Conservation (phyloP, 2,888 invertebrate genomes). For the Sarcophaga caerulescens region DNA sequence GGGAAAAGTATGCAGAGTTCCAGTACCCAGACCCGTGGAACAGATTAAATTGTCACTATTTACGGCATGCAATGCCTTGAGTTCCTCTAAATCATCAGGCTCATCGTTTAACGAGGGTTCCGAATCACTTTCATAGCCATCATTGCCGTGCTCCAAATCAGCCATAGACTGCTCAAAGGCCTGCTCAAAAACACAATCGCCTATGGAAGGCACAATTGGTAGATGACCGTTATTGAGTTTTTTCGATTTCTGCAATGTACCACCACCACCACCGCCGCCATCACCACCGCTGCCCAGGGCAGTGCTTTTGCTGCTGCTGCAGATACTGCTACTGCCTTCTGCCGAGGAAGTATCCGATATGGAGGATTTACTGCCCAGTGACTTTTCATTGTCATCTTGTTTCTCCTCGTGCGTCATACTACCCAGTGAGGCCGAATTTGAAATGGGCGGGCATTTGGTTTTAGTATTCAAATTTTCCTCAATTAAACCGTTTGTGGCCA, state of each 20-base stretch:
- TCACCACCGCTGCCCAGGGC: not conserved
- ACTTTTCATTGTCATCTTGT: slow-evolving; percentile 68
- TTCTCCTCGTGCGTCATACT: slow-evolving; percentile 71
- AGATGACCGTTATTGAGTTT: slow-evolving; percentile 16
- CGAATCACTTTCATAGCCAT: slow-evolving; percentile 79
- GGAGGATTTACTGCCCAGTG: slow-evolving; percentile 63
- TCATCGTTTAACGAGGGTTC: slow-evolving; percentile 73
- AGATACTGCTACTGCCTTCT: slow-evolving; percentile 40
- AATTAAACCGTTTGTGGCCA: slow-evolving; percentile 78
- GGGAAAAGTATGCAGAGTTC: slow-evolving; percentile 71
- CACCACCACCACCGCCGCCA: not conserved
- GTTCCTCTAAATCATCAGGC: slow-evolving; percentile 35
- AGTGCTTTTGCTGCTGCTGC: no score
- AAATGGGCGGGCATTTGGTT: slow-evolving; percentile 54
- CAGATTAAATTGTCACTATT: slow-evolving; percentile 67
- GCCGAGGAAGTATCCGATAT: slow-evolving; percentile 65
- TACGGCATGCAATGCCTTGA: slow-evolving; percentile 40
- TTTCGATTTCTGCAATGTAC: slow-evolving; percentile 46
- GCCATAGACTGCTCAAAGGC: slow-evolving; percentile 80
- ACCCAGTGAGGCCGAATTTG: slow-evolving; percentile 50
- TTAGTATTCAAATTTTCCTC: slow-evolving; percentile 70
- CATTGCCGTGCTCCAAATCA: slow-evolving; percentile 76
- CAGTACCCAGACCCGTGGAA: slow-evolving; percentile 66
- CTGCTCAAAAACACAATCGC: slow-evolving; percentile 79
- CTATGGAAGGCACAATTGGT: slow-evolving; percentile 57